These are phyloP conservation scores for Anoplophora glabripennis DNA, from an alignment of 1,140 invertebrate genomes.

Conservation along the genomic window DNA sequence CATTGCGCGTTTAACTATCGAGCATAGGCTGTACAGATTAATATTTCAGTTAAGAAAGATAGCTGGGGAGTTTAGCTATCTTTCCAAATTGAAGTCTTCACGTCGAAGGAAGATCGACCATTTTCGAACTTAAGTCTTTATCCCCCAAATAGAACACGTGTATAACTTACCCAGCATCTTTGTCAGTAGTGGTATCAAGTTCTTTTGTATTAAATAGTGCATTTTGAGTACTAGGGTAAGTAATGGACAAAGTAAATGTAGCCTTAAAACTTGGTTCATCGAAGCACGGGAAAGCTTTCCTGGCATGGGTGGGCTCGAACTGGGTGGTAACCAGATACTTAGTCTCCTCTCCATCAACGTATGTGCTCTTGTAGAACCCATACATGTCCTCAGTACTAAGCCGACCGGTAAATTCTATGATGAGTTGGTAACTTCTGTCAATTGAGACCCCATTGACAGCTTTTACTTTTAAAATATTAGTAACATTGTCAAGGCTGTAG, in stretches of 20 bases:
- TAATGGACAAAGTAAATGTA: conserved; percentile 66
- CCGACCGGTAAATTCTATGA: conserved; percentile 9
- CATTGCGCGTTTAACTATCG: too few species aligned
- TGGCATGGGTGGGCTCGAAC: conserved; percentile 75
- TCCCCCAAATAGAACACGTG: neutral
- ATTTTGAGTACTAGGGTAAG: conserved; percentile 53
- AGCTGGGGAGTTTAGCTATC: too few species aligned
- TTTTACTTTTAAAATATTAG: too few species aligned
- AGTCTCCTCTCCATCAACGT: conserved; percentile 10
- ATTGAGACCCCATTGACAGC: too few species aligned
- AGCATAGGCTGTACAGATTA: too few species aligned
- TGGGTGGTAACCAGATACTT: conserved; percentile 67
- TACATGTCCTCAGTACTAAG: conserved; percentile 26
- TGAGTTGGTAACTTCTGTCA: neutral
- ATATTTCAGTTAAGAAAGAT: too few species aligned
- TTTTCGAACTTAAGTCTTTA: neutral
- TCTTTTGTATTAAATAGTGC: conserved; percentile 55
- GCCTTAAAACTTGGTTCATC: conserved; percentile 85
- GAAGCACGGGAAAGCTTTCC: conserved; percentile 83
- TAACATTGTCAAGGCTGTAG: too few species aligned
- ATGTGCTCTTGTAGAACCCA: conserved; percentile 33
- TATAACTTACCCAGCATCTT: neutral
- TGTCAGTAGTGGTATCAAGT: neutral
- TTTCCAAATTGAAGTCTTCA: neutral
- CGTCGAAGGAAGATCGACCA: neutral